These are phyloP conservation scores for Quadriops clusia DNA, from an alignment of 2,888 invertebrate species.

Conservation along the genomic window DNA sequence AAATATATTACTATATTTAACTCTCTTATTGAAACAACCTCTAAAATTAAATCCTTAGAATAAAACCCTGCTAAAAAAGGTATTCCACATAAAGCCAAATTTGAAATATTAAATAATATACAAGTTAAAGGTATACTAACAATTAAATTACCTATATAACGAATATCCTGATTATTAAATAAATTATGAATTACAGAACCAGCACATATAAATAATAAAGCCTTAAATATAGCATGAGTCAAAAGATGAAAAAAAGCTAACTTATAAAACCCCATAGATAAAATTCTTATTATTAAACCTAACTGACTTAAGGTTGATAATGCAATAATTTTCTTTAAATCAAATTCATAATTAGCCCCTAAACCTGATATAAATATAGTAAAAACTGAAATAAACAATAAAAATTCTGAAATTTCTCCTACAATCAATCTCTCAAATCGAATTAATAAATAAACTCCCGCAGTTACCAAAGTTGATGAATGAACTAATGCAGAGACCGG, in stretches of 20 bases:
- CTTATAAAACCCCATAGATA: constrained; percentile 36
- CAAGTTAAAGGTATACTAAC: constrained; percentile 44
- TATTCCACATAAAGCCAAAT: constrained; percentile 50
- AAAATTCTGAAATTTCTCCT: constrained; percentile 35
- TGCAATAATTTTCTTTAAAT: constrained; percentile 70
- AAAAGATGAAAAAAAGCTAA: constrained; percentile 62
- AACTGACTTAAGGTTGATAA: constrained; percentile 64
- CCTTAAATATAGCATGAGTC: constrained; percentile 65
- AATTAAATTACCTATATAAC: constrained; percentile 43
- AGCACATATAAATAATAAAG: constrained; percentile 55
- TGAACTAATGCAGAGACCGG: constrained; percentile 58
- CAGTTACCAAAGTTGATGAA: constrained; percentile 69
- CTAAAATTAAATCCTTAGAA: constrained; percentile 52
- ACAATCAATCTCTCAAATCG: constrained; percentile 48
- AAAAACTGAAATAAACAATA: constrained; percentile 44
- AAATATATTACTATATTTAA: constrained; percentile 44
- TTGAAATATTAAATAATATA: constrained; percentile 52
- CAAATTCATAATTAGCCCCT: constrained; percentile 52
- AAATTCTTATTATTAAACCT: constrained; percentile 53
- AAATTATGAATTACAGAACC: constrained; percentile 56
- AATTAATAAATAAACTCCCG: constrained; percentile 62
- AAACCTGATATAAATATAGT: constrained; percentile 50
- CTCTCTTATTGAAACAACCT: constrained; percentile 40
- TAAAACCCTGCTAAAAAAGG: constrained; percentile 53
- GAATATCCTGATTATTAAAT: constrained; percentile 55